phyloP scores from a whole-genome alignment of 1,140 invertebrate genomes.

The Daktulosphaira vitifoliae region DNA sequence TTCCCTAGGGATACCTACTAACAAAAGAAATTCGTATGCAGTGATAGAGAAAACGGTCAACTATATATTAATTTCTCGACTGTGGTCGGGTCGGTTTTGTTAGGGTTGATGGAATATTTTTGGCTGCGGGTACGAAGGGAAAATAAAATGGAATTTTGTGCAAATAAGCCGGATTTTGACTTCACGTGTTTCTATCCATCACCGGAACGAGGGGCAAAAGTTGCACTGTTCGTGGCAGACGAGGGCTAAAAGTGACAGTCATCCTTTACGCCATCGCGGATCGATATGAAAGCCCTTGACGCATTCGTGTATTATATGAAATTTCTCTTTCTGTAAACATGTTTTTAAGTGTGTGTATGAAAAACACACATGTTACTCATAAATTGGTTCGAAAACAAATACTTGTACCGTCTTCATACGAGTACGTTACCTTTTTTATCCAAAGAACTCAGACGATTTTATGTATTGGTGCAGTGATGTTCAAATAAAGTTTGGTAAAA shows the following conservation, averaged over 20 bases:
- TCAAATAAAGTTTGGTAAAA: slow-evolving; percentile 28
- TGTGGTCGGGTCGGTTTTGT: too few relatives aligned
- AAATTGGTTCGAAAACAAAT: slow-evolving; percentile 23
- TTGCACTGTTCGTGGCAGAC: not conserved
- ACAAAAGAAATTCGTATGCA: too few relatives aligned
- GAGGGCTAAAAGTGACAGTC: slow-evolving; percentile 29
- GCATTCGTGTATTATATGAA: not conserved
- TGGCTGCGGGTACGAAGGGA: too few relatives aligned
- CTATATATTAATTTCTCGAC: too few relatives aligned
- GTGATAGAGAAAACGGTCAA: too few relatives aligned
- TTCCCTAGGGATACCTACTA: too few relatives aligned
- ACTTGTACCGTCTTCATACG: not conserved
- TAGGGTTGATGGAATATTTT: too few relatives aligned
- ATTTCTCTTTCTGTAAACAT: too few relatives aligned
- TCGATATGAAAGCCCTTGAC: too few relatives aligned
- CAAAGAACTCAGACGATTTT: too few relatives aligned
- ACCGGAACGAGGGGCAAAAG: not conserved
- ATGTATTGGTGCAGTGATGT: too few relatives aligned
- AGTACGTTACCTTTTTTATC: too few relatives aligned
- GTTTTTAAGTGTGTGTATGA: not conserved
- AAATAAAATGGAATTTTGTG: slow-evolving; percentile 19
- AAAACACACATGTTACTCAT: not conserved
- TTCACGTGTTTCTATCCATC: slow-evolving; percentile 1
- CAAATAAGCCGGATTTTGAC: slow-evolving; percentile 20
- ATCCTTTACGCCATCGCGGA: slow-evolving; percentile 12